These are phyloP conservation scores for Acanthiza pusilla DNA, from an alignment of 2,797 vertebrate species.

Conservation along the genomic window DNA sequence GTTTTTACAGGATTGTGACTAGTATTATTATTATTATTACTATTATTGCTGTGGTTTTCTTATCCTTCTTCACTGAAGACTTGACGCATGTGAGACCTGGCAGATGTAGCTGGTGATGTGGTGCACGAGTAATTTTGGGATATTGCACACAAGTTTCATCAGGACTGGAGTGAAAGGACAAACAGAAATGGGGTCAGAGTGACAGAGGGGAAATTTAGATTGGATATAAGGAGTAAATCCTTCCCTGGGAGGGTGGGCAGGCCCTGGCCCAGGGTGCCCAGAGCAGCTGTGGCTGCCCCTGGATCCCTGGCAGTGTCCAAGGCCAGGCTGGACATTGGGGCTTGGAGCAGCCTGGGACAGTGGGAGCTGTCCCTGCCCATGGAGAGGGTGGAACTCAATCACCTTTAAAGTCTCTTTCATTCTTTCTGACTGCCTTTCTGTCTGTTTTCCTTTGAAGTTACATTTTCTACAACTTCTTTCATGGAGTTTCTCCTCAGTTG, in stretches of 20 bases:
- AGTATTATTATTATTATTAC: background rate
- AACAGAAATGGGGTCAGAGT: background rate
- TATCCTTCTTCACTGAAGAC: background rate
- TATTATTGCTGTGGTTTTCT: background rate
- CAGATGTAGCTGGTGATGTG: background rate
- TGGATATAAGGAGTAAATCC: accelerated
- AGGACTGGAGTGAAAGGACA: background rate
- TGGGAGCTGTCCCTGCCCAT: background rate
- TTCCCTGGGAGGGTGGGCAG: accelerated
- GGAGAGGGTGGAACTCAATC: accelerated
- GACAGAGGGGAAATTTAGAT: background rate
- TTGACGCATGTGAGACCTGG: background rate
- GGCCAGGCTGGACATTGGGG: background rate
- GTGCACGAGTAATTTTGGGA: background rate
- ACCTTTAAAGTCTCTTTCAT: background rate
- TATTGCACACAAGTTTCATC: background rate
- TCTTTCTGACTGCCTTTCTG: background rate
- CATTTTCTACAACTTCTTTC: background rate
- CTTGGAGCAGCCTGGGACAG: background rate
- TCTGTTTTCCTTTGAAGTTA: background rate
- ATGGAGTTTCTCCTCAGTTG: background rate
- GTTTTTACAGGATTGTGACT: background rate
- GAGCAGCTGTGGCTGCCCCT: background rate
- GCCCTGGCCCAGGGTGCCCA: background rate
- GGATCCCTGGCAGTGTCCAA: background rate